Conservation (phyloP, 2,113 vertebrate genomes). For the Dipodomys merriami region DNA sequence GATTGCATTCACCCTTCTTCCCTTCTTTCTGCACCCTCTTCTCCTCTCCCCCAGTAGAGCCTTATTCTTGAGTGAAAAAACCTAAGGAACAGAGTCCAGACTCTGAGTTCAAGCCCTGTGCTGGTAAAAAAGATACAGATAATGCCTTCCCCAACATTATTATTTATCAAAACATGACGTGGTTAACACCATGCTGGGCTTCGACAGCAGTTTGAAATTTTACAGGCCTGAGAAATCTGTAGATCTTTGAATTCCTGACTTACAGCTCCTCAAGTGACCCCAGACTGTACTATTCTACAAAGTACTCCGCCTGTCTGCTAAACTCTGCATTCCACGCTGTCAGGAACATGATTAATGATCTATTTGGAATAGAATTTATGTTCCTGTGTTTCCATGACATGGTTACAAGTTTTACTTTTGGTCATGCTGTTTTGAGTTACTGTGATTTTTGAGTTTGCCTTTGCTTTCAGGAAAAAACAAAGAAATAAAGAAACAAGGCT, state of each 20-base stretch:
- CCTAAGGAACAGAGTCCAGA: too few relatives aligned
- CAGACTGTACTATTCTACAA: conserved; percentile 38
- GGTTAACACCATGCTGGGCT: conserved; percentile 23
- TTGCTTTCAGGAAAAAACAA: conserved; percentile 15
- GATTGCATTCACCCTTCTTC: too few relatives aligned
- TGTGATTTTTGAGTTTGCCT: conserved; percentile 8
- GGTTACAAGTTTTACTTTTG: conserved; percentile 61
- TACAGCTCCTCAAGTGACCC: conserved; percentile 21
- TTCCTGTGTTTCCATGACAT: conserved; percentile 51
- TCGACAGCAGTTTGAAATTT: conserved; percentile 37
- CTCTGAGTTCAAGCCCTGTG: too few relatives aligned
- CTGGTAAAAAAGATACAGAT: too few relatives aligned
- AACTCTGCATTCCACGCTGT: conserved; percentile 68
- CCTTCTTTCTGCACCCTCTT: too few relatives aligned
- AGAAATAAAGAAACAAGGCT: neutral
- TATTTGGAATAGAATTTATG: conserved; percentile 64
- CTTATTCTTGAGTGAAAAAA: too few relatives aligned
- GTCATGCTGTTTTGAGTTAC: conserved; percentile 36
- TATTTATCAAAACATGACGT: conserved; percentile 42
- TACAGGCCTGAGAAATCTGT: conserved; percentile 41
- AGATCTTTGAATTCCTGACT: conserved; percentile 31
- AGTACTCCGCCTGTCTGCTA: neutral
- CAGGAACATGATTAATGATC: conserved; percentile 61
- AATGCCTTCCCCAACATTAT: neutral
- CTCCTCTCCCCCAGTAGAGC: too few relatives aligned